Base-by-base conservation (phyloP, 2,888 invertebrate genomes). In the Prenolepis imparis region DNA sequence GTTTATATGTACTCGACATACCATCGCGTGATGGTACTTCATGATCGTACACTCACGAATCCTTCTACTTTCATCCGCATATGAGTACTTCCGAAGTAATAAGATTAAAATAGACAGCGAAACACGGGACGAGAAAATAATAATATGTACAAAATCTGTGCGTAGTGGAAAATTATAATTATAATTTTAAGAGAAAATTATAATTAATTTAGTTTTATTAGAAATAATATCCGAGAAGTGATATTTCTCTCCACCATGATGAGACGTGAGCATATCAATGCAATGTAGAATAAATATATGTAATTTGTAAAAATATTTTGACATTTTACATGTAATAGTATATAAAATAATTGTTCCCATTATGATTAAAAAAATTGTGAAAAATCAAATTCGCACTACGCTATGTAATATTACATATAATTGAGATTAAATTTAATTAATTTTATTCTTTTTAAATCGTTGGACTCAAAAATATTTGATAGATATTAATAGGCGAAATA, bases 61-160 rank as follows among this genome's bases (percentile, higher is more conserved):
- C 59, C 55, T 78, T 78, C 57, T 44, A 80, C 70, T 70, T 80
- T 68, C 57, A 78, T 78, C 67, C 44, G 6, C 1, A 52, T n/a
- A n/a, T 36, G 36, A 18, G 11, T 78, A 4, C 44, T 68, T 80
- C 44, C 44, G 44, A 52, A 15, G 18, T 64, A 66, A 39, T 24
- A 66, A 77, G 77, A 52, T 18, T 24, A 39, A 74, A 74, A 28
- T 74, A 63, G 57, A 41, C 24, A 64, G n/a, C n/a, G 66, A 55
- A 66, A 66, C 36, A 61, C 32, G 18, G 32, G 64, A 75, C 36
- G 12, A 11, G 12, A 24, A 24, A 66, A 9, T 36, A 52, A 1
- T 28, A 77, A 52, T 77, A n/a, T 8, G 24, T 52, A 28, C 8
- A 39, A 36, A 18, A 24, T n/a, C 12, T 24, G n/a, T 18, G 24